Evolutionary conservation across 30 jellyfish, hydroid and myxozoan genomes (phyloP), one percentile per base, ranked within the genome.

Genomic region (Aurelia sp.): DNA sequence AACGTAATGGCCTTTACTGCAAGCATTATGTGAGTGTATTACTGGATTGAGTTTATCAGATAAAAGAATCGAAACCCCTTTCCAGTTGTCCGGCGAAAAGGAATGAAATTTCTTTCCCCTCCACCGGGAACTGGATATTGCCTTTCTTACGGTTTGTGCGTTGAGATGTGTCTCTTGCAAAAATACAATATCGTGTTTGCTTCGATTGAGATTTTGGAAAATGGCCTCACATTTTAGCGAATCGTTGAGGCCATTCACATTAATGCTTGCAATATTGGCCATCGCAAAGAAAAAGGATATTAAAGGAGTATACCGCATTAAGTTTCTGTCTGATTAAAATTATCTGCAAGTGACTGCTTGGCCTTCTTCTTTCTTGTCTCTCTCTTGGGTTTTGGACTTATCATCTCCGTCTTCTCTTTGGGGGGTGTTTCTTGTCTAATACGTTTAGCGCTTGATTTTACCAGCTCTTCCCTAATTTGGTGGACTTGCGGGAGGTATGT

Each of bases 151-250:
- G 2, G 40, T 51, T 33, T 18, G 47, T 19, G 68, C 20, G 20
- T 71, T 71, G 16, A 71, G 50, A 47, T 48, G 82, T 33, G 82
- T 71, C 41, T 71, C 82, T 71, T 71, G 82, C 68, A 71, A 11
- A 23, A 71, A 22, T 16, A 71, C 19, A 41, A 71, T 71, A 22
- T 71, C 82, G 37, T 22, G 68, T 27, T 71, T 71, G 22, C 31
- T 23, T 20, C 48, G 31, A 3, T 41, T 19, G 10, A 71, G 23
- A 52, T 35, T n/a, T 6, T 41, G 82, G 11, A 71, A 71, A 52
- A 71, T 51, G 44, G 82, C 31, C 21, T 35, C 82, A 48, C 50
- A 17, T 27, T 52, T 44, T 19, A 33, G 66, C 47, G 82, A 69
- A 69, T 71, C 68, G 37, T 12, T 47, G 67, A 71, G 50, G 40